A percentile compares a stretch with the other conserved stretches of the same genome.
These are phyloP conservation scores for Amphiduros pacificus DNA, from an alignment of 2,888 invertebrate genomes.

Conservation along the genomic window DNA sequence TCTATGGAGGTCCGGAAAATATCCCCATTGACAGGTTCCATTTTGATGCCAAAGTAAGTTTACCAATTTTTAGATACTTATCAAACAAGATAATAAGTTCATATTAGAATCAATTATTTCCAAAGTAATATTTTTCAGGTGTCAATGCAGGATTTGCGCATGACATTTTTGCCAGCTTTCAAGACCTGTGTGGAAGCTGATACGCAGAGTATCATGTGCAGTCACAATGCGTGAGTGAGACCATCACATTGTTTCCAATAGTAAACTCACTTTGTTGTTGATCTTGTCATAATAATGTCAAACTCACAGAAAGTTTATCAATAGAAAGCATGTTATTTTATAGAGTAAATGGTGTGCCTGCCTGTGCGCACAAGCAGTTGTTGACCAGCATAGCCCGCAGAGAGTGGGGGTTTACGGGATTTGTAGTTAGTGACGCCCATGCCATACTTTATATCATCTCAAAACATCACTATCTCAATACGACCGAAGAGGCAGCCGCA, in stretches of 20 bases:
- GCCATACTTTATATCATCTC: conserved; percentile 36
- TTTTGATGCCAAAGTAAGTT: conserved; percentile 29
- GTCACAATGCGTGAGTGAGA: no score
- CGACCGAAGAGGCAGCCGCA: conserved; percentile 26
- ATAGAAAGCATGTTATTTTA: no score
- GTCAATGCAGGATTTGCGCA: conserved; percentile 44
- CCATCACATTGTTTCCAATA: no score
- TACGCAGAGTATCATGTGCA: conserved; percentile 54
- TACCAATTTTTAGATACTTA: no score
- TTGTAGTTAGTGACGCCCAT: conserved; percentile 49
- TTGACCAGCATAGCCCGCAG: conserved; percentile 37
- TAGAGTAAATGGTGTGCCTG: conserved; percentile 40
- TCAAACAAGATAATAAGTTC: no score
- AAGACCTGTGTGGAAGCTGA: conserved; percentile 49
- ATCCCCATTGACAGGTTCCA: conserved; percentile 31
- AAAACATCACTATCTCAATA: conserved; percentile 27
- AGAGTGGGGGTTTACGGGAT: conserved; percentile 53
- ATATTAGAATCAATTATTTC: no score
- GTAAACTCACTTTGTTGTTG: no score
- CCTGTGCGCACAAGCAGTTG: conserved; percentile 33
- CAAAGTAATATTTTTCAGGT: no score
- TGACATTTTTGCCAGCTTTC: conserved; percentile 53
- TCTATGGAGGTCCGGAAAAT: conserved; percentile 53
- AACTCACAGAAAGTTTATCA: no score
- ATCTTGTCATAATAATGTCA: no score